phyloP scores from a whole-genome alignment of 2,888 invertebrate genomes.

The Phyllotreta striolata region DNA sequence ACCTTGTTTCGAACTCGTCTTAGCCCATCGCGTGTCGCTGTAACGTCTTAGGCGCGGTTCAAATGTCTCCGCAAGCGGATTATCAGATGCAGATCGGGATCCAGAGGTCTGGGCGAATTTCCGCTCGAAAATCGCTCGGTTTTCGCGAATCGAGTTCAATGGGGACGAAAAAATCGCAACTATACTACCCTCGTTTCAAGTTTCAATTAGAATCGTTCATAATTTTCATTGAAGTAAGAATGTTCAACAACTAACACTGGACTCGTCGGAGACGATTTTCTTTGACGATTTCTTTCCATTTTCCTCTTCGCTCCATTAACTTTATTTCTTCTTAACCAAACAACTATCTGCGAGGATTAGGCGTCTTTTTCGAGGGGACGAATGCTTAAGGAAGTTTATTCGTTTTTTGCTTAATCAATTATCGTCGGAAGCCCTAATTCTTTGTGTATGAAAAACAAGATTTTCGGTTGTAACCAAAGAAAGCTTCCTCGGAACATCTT shows the following conservation, averaged over 20 bases:
- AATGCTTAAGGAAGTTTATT: not conserved
- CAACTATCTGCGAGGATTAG: conserved; percentile 36
- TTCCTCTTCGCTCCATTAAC: conserved; percentile 40
- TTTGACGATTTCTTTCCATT: conserved; percentile 18
- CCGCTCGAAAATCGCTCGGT: conserved; percentile 9
- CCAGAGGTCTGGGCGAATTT: conserved; percentile 25
- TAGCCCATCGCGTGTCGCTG: conserved; percentile 58
- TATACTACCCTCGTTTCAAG: not conserved
- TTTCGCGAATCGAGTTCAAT: not conserved
- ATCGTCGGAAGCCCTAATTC: conserved; percentile 3
- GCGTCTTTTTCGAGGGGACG: conserved; percentile 13
- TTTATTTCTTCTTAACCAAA: conserved; percentile 37
- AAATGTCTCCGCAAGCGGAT: conserved; percentile 61
- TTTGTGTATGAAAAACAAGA: conserved; percentile 5
- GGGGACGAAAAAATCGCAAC: not conserved
- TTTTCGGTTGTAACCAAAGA: not conserved
- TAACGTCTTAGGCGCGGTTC: conserved; percentile 58
- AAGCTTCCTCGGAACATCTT: not conserved
- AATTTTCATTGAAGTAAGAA: too few relatives aligned
- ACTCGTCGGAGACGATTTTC: too few relatives aligned
- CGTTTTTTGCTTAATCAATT: conserved; percentile 16
- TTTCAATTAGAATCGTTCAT: too few relatives aligned
- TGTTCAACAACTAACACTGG: too few relatives aligned
- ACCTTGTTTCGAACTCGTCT: conserved; percentile 60
- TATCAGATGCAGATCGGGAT: conserved; percentile 59